phyloP scores from a whole-genome alignment of 2,113 vertebrate species.

The Lycaon pictus region DNA sequence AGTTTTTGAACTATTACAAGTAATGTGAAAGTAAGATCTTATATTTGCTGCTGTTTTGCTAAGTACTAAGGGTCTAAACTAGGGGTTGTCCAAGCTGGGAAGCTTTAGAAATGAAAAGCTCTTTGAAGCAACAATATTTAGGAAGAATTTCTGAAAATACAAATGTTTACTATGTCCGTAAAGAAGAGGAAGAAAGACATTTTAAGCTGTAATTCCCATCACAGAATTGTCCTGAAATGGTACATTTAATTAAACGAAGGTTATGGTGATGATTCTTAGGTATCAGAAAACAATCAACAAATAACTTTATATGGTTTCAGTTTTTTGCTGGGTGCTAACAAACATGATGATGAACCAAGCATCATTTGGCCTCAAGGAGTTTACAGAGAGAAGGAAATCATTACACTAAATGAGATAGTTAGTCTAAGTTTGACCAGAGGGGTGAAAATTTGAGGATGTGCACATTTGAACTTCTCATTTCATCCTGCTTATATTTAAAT shows the following conservation, averaged over 20 bases:
- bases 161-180: not conserved
- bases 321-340: not conserved
- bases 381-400: not conserved
- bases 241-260: not conserved
- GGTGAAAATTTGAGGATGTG: not conserved
- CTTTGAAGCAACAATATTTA: not conserved
- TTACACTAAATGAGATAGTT: conserved; percentile 26
- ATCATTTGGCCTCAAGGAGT: not conserved
- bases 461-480: not conserved
- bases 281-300: not conserved
- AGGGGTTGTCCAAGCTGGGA: not conserved
- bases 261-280: not conserved
- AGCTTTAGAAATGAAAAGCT: not conserved
- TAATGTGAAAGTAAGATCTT: not conserved
- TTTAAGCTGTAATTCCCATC: not conserved
- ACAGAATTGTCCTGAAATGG: not conserved
- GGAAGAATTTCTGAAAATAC: not conserved
- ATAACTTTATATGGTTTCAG: not conserved
- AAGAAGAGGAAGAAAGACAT: not conserved
- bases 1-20: not conserved
- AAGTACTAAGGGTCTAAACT: not conserved
- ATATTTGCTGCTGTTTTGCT: not conserved
- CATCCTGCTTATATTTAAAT: not conserved
- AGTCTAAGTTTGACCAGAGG: not conserved
- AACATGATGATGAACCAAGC: not conserved